Base-by-base conservation (phyloP, 2,888 invertebrate genomes). In the Drosophila borborema region DNA sequence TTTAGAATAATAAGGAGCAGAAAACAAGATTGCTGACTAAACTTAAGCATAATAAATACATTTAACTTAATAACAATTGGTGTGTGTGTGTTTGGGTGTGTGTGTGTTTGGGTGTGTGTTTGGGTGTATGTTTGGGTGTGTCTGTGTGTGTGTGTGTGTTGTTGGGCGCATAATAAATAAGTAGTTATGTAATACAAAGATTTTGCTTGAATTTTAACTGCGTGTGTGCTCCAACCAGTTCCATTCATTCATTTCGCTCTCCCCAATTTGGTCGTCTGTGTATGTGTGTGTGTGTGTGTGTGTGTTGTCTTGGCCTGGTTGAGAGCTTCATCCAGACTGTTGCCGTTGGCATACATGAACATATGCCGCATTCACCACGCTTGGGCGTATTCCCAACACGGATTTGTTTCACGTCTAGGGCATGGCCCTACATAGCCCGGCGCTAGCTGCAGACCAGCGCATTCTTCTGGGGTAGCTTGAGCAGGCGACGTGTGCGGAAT, bases 401-500 rank as follows among this genome's bases (percentile, higher is more conserved):
- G 18, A 20, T 36, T 16, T 9, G 48, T 18, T 55, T 20, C 43
- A 34, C 36, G 28, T 0, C 28, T 16, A 41, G 62, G 51, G 53
- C 20, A n/a, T 16, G 31, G 12, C 49, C 56, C 70, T 58, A 70
- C 36, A 28, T 20, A 14, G 56, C 58, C 40, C 75, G 72, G 23
- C 76, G 80, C 80, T 79, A 79, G 80, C 78, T 79, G 51, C 46
- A 58, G 8, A 70, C 69, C 14, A 82, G 67, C 40, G 77, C 69
- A n/a, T 74, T 92, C 79, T 92, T 92, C 70, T 91, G 92, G 75
- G 93, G 92, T 90, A 92, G 86, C 86, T 93, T 93, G 72, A 93
- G 90, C 72, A 93, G 88, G 71, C 93, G 92, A 92, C 97, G 98
- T 89, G 97, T 96, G 85, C 98, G 95, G 94, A 98, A 98, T 94